Evolutionary conservation across 2,888 invertebrate genomes (phyloP).

Genomic region (Apotomis capreana): DNA sequence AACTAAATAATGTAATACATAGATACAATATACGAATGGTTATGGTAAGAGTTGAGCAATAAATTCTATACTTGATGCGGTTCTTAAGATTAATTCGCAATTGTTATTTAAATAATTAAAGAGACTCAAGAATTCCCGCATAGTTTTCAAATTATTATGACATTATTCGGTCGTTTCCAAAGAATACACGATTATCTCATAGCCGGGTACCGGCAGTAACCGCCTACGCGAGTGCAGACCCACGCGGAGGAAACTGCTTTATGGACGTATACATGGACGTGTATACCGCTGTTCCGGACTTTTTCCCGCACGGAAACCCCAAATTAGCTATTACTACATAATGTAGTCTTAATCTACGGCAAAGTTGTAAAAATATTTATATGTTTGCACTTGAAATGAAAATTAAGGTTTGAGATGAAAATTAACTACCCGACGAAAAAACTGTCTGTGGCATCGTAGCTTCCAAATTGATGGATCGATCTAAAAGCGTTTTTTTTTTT

Average conservation of each 20-base stretch:
- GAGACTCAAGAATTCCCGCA: neutral
- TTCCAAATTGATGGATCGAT: too few relatives aligned
- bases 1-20: too few relatives aligned
- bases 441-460: too few relatives aligned
- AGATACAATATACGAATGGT: too few relatives aligned
- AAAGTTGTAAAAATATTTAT: too few relatives aligned
- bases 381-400: too few relatives aligned
- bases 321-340: neutral
- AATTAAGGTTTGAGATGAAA: too few relatives aligned
- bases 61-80: too few relatives aligned
- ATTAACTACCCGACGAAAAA: too few relatives aligned
- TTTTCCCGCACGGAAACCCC: neutral
- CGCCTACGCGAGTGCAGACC: neutral
- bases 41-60: too few relatives aligned
- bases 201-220: neutral
- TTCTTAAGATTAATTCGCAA: neutral
- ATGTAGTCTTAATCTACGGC: neutral
- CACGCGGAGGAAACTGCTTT: slow-evolving; percentile 4
- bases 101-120: neutral
- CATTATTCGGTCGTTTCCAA: neutral
- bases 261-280: neutral
- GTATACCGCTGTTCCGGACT: neutral
- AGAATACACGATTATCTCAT: neutral
- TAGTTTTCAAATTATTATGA: neutral
- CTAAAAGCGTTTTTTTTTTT: too few relatives aligned